Evolutionary conservation across 2,113 vertebrate species (phyloP), one percentile per base, ranked within the genome.

Genomic region (Haemorhous mexicanus): DNA sequence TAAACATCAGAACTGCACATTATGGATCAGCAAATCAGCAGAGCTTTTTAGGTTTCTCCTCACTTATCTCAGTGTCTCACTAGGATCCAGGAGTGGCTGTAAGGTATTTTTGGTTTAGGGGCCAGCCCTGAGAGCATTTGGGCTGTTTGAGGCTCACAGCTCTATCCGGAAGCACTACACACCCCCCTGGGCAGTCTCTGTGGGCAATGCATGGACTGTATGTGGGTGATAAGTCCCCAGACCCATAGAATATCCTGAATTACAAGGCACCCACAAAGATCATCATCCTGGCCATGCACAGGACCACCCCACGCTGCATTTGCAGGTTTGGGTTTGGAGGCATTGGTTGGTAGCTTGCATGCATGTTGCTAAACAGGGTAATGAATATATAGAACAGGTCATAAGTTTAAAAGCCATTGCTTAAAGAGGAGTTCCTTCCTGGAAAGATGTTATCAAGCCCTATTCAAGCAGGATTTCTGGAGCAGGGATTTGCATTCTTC

Each of bases 351-450:
- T n/a, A 73, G 30, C 46, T 83, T 69, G 32, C 78, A 27, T 74
- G 13, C 4, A 0, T 64, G n/a, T 52, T 35, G 44, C 39, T 94
- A 12, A 85, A 52, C 27, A 72, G 59, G 52, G 18, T 58, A 84
- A 75, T 90, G 64, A 77, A 78, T 78, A 19, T 13, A 58, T 66
- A 89, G 90, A 87, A 56, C 56, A 39, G 89, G 64, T 94, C 62
- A 8, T 76, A 63, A 78, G 53, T 93, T 95, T 78, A 81, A 91
- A 50, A 75, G 32, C 33, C 17, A 13, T 66, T 88, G 61, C 72
- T 92, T 85, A 59, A 89, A 82, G 94, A 92, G 62, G 22, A 87
- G 58, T 86, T 95, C 80, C 93, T 96, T 91, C 88, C 83, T 68
- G 90, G 53, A 72, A 92, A 93, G 83, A 94, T 91, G 56, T 84